Evolutionary conservation across 2,888 invertebrate genomes (phyloP), one percentile per base, ranked within the genome.

Genomic region (Nysson spinosus): DNA sequence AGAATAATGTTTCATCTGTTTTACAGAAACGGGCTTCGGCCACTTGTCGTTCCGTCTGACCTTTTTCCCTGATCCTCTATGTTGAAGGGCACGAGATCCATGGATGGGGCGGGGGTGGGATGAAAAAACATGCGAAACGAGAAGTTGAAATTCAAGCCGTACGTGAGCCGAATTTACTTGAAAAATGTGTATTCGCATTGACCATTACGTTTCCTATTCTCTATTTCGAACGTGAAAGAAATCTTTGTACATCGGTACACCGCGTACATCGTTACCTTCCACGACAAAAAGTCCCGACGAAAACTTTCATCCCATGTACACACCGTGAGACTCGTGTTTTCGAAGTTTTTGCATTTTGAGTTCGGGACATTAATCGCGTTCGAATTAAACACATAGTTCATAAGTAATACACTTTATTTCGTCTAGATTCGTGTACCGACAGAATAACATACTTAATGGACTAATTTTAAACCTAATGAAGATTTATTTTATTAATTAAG

Each of bases 1-100:
- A 73, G 75, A 70, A 82, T 80, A 80, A 75, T 73, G 76, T 83
- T 83, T 83, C 79, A 80, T 83, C 82, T 82, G 84, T 85, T 85
- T 85, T 85, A 76, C 78, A 85, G 52, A 73, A 68, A 66, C 55
- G 40, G 58, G 54, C 49, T 50, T 62, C 57, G 46, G 44, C 61
- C 51, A 28, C 20, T 71, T 62, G 49, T 56, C 55, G 35, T 37
- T 46, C 64, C 14, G 5, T 11, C 47, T 42, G 16, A 51, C 55
- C 34, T 39, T 39, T 54, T 34, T 32, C 11, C 28, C 42, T 11
- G 44, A 28, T 44, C 44, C 49, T 34, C 50, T 62, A 49, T 60
- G 60, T 73, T 56, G 74, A 65, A 34, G 34, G 20, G n/a, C n/a
- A n/a, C n/a, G n/a, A n/a, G n/a, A n/a, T n/a, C n/a, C n/a, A n/a